Percentiles rank a stretch among this genome's conserved stretches.
Evolutionary conservation across 2,797 vertebrate species (phyloP).

Genomic region (Sebastes goodei): DNA sequence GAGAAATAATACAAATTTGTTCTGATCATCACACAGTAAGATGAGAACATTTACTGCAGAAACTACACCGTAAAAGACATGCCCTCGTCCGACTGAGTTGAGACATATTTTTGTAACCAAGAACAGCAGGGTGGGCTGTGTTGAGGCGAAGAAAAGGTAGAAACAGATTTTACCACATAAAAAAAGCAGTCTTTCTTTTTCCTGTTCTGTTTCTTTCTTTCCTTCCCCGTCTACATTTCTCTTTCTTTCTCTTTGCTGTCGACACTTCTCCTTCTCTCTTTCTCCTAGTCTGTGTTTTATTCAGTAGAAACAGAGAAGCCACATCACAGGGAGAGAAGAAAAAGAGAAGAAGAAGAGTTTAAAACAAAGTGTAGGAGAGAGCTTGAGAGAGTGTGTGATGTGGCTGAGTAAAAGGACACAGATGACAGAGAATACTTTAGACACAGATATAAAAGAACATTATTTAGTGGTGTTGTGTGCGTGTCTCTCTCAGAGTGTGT

Average conservation of each 20-base stretch:
- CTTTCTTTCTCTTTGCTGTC: conserved; percentile 17
- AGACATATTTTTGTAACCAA: not conserved
- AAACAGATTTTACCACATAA: conserved; percentile 6
- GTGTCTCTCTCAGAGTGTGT: not conserved
- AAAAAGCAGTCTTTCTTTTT: not conserved
- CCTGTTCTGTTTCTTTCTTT: conserved; percentile 1
- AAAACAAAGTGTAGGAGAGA: conserved; percentile 57
- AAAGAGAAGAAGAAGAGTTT: conserved; percentile 27
- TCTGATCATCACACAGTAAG: not conserved
- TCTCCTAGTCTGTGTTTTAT: conserved; percentile 40
- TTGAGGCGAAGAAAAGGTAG: not conserved
- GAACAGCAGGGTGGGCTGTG: conserved; percentile 7
- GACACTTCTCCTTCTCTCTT: conserved; percentile 3
- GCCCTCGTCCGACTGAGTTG: not conserved
- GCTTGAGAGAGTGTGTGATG: conserved; percentile 62
- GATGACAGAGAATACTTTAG: conserved; percentile 71
- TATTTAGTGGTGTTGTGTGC: conserved; percentile 42
- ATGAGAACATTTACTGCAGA: not conserved
- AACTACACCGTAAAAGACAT: not conserved
- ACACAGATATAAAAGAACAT: conserved; percentile 62
- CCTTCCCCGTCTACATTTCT: not conserved
- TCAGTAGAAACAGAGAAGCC: conserved; percentile 58
- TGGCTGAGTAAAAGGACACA: conserved; percentile 68
- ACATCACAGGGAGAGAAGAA: conserved; percentile 56
- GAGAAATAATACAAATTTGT: not conserved